Percentiles rank a stretch among this genome's conserved stretches.
Conservation (phyloP, 2,888 invertebrate species). For the Hyles lineata region DNA sequence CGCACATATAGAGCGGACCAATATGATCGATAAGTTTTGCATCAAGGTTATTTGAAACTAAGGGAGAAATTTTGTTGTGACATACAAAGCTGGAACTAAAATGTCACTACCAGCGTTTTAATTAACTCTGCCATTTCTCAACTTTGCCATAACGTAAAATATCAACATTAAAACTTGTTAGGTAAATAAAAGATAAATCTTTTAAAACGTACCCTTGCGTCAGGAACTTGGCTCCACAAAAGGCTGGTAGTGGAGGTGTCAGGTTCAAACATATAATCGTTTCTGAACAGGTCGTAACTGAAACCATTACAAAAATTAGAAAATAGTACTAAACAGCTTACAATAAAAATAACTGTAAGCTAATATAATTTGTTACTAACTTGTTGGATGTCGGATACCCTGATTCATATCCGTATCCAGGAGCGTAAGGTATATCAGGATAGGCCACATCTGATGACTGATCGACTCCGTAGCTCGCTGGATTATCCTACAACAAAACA, state of each 20-base stretch:
- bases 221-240: constrained; percentile 77
- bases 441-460: constrained; percentile 66
- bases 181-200: no score
- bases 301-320: constrained; percentile 41
- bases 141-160: no score
- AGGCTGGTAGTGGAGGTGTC: constrained; percentile 68
- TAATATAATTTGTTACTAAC: constrained; percentile 48
- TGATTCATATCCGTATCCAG: constrained; percentile 69
- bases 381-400: constrained; percentile 59
- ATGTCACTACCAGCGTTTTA: not conserved
- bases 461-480: constrained; percentile 60
- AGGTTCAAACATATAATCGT: constrained; percentile 66
- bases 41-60: no score
- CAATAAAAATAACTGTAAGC: not conserved
- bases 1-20: no score
- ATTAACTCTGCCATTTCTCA: no score
- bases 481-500: constrained; percentile 61
- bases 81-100: not conserved
- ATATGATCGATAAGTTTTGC: no score
- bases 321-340: constrained; percentile 6
- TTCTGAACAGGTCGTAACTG: constrained; percentile 73
- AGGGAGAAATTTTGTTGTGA: no score
- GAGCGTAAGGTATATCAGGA: constrained; percentile 76
- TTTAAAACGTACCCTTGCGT: constrained; percentile 69
- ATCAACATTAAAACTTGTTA: no score